phyloP scores from a whole-genome alignment of 2,797 vertebrate species.

The Rhinophrynus dorsalis region DNA sequence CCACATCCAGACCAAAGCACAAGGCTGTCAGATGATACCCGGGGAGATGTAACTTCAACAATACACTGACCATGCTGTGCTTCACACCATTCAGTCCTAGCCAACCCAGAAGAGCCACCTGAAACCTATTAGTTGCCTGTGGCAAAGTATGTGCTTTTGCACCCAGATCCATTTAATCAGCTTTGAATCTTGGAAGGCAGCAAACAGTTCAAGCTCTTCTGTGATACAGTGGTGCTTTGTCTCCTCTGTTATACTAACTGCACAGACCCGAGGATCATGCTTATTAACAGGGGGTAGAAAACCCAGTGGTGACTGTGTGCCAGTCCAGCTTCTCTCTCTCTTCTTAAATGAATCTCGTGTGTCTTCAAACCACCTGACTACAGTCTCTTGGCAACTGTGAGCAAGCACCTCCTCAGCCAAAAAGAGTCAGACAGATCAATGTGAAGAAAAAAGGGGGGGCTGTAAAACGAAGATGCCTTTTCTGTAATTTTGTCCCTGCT shows the following conservation, averaged over 20 bases:
- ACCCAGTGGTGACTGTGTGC: constrained; percentile 22
- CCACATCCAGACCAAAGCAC: constrained; percentile 91
- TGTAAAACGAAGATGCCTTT: constrained; percentile 40
- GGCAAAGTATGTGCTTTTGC: constrained; percentile 30
- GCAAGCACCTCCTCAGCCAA: constrained; percentile 45
- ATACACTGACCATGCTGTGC: constrained; percentile 64
- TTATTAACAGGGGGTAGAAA: constrained; percentile 52
- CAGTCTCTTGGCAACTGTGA: constrained; percentile 40
- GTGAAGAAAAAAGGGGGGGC: constrained; percentile 2
- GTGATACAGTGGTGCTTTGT: constrained; percentile 41
- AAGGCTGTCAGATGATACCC: constrained; percentile 91
- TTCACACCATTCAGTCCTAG: constrained; percentile 56
- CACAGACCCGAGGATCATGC: constrained; percentile 42
- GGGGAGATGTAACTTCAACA: constrained; percentile 70
- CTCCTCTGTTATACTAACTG: constrained; percentile 23
- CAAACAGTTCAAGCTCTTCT: constrained; percentile 50
- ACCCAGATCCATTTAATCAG: constrained; percentile 40
- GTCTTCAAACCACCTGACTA: constrained; percentile 51
- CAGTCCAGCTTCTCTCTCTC: constrained; percentile 54
- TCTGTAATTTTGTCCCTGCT: constrained; percentile 30
- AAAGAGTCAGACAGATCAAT: constrained; percentile 39
- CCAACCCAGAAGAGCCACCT: constrained; percentile 52
- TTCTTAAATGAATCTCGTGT: constrained; percentile 47
- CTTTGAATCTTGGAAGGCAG: constrained; percentile 49
- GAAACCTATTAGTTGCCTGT: constrained; percentile 31